Conservation (phyloP, 2,888 invertebrate species). For the Melinaea marsaeus region DNA sequence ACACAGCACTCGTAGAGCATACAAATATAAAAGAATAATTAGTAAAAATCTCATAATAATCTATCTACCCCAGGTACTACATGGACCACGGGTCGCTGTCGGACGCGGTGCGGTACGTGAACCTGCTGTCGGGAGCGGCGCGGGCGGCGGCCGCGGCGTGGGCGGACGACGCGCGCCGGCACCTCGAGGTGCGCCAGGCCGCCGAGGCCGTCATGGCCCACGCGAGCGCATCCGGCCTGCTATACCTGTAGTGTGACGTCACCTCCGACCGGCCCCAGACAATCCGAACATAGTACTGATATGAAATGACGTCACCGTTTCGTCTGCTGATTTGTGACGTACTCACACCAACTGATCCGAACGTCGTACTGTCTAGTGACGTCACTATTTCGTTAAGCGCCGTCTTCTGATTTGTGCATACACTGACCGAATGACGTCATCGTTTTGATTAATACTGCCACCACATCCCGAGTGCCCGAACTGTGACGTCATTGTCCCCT, state of each 20-base stretch:
- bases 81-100: conserved; percentile 91
- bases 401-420: too few species aligned
- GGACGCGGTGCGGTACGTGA: conserved; percentile 92
- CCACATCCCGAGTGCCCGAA: too few species aligned
- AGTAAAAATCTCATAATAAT: neutral
- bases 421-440: too few species aligned
- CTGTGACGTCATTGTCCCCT: too few species aligned
- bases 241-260: conserved; percentile 46
- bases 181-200: conserved; percentile 93
- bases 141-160: conserved; percentile 90
- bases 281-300: too few species aligned
- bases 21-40: neutral
- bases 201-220: conserved; percentile 94
- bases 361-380: too few species aligned
- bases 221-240: conserved; percentile 87
- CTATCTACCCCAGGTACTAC: conserved; percentile 81
- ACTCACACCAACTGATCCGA: too few species aligned
- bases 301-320: too few species aligned
- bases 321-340: too few species aligned
- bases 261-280: neutral
- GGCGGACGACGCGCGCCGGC: conserved; percentile 88
- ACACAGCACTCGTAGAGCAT: neutral
- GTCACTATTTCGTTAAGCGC: too few species aligned
- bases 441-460: too few species aligned
- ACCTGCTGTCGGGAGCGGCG: conserved; percentile 92